These are phyloP conservation scores for Charadrius vociferus DNA, from an alignment of 2,113 vertebrate genomes.

Conservation along the genomic window DNA sequence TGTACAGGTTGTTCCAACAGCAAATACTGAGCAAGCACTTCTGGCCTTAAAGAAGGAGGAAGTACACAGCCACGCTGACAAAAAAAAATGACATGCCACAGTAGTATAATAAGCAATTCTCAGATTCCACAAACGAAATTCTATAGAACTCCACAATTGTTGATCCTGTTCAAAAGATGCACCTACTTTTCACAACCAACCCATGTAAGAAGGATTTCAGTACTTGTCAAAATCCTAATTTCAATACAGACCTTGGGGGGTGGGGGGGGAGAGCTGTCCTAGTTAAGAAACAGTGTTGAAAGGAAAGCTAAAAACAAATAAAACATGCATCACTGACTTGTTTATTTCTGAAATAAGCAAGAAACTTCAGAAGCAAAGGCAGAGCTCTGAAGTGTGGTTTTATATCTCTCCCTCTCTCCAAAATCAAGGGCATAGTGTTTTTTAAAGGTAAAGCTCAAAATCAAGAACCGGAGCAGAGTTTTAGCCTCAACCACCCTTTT, in stretches of 20 bases:
- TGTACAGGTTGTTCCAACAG: not conserved
- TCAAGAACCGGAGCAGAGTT: not conserved
- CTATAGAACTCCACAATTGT: not conserved
- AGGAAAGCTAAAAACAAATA: slow-evolving; percentile 50
- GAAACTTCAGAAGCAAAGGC: slow-evolving; percentile 7
- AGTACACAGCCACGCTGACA: not conserved
- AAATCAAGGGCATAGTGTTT: not conserved
- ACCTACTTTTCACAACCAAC: not conserved
- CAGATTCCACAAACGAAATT: not conserved
- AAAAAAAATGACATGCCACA: not conserved
- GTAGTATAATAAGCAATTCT: not conserved
- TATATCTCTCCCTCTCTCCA: not conserved
- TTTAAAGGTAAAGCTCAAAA: not conserved
- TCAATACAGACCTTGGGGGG: not conserved
- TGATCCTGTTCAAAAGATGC: not conserved
- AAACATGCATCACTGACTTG: slow-evolving; percentile 27
- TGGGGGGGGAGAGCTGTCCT: not conserved
- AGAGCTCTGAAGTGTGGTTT: slow-evolving; percentile 2
- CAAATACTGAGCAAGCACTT: not conserved
- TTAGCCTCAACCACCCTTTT: not conserved
- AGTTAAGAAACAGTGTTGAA: slow-evolving; percentile 43
- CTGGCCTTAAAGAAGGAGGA: not conserved
- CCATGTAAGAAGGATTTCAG: not conserved
- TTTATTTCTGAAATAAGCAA: slow-evolving; percentile 42
- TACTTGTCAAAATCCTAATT: not conserved